Evolutionary conservation across 2,888 invertebrate genomes (phyloP).

Genomic region (Caenorhabditis drosophilae): DNA sequence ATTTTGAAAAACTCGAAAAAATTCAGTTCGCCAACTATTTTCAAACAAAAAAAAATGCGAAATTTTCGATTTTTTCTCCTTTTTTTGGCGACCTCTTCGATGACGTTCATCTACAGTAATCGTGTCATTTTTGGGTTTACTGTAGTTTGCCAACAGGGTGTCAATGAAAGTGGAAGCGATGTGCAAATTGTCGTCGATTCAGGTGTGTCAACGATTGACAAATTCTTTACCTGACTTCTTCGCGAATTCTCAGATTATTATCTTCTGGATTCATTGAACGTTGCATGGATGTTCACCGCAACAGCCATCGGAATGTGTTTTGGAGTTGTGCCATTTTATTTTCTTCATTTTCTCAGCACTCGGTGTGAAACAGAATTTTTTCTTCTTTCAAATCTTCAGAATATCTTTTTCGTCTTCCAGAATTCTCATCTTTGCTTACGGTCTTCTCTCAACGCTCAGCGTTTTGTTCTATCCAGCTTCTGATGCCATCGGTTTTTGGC

Average conservation of each 20-base stretch:
- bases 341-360: conserved; percentile 21
- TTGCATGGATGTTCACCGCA: conserved; percentile 52
- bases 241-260: conserved; percentile 38
- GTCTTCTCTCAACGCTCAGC: conserved; percentile 27
- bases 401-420: conserved; percentile 10
- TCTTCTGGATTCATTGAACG: conserved; percentile 33
- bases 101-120: conserved; percentile 48
- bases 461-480: conserved; percentile 36
- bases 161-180: conserved; percentile 28
- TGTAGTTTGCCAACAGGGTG: conserved; percentile 46
- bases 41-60: conserved; percentile 27
- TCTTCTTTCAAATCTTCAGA: background rate
- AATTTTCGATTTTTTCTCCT: conserved; percentile 40
- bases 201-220: too few relatives aligned
- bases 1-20: too few relatives aligned
- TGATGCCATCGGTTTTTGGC: conserved; percentile 44
- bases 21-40: too few relatives aligned
- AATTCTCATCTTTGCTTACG: conserved; percentile 31
- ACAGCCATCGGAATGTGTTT: conserved; percentile 49
- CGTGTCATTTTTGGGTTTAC: conserved; percentile 48
- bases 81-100: conserved; percentile 24
- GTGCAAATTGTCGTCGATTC: conserved; percentile 16
- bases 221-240: background rate
- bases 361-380: conserved; percentile 10
- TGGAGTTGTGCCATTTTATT: conserved; percentile 45